phyloP scores from a whole-genome alignment of 2,113 vertebrate genomes.

The Tympanuchus pallidicinctus region DNA sequence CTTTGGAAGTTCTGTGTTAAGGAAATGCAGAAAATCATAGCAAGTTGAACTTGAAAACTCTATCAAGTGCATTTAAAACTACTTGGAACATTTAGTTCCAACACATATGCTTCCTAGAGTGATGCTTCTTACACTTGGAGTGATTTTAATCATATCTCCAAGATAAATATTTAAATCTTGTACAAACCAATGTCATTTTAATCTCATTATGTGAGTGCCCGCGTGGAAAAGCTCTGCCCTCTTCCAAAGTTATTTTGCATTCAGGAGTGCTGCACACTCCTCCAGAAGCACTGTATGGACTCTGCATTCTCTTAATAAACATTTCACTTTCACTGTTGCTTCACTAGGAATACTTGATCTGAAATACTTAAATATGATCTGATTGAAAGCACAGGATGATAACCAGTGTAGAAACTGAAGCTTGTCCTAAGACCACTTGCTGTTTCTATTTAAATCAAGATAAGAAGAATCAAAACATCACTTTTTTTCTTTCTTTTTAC shows the following conservation, averaged over 20 bases:
- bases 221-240: background rate
- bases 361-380: background rate
- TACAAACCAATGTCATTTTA: background rate
- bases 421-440: background rate
- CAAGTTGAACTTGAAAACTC: background rate
- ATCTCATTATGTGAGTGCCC: background rate
- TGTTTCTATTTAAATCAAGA: background rate
- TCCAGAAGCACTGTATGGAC: background rate
- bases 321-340: background rate
- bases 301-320: background rate
- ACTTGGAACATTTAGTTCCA: background rate
- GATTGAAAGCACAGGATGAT: background rate
- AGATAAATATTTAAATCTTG: background rate
- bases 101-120: background rate
- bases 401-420: background rate
- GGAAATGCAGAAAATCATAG: background rate
- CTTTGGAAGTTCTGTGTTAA: background rate
- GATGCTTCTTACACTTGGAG: background rate
- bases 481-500: background rate
- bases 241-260: background rate
- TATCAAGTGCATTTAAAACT: background rate
- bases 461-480: background rate
- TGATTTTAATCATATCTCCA: background rate
- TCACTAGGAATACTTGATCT: background rate
- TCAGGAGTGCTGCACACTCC: background rate